Conservation (phyloP, 2,797 vertebrate species). For the Gadopsis marmoratus region DNA sequence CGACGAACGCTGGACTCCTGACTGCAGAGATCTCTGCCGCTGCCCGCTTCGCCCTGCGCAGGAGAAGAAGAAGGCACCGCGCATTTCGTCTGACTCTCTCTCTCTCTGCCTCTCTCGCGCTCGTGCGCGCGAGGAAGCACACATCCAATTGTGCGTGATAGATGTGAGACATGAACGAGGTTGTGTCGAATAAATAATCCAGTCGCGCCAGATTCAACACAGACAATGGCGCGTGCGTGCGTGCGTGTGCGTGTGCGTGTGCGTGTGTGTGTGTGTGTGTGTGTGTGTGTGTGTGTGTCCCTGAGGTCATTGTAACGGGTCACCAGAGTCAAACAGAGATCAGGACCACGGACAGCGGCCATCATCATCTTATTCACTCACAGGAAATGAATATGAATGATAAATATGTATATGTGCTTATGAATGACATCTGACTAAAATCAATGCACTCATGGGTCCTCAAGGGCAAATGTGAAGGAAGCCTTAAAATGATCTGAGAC, state of each 20-base stretch:
- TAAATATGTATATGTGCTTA: not conserved
- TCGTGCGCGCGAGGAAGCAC: conserved; percentile 15
- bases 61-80: conserved; percentile 71
- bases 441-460: not conserved
- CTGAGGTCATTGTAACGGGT: conserved; percentile 7
- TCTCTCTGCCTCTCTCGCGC: conserved; percentile 19
- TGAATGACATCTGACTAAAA: not conserved
- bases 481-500: not conserved
- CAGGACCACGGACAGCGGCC: conserved; percentile 55
- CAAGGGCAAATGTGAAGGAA: not conserved
- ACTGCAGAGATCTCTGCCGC: too few relatives aligned
- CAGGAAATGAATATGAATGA: not conserved
- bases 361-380: conserved; percentile 1
- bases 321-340: conserved; percentile 27
- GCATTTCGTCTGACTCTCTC: conserved; percentile 66
- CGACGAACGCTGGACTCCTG: too few relatives aligned
- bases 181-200: conserved; percentile 43
- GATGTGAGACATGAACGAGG: conserved; percentile 37
- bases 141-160: conserved; percentile 43
- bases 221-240: too few relatives aligned
- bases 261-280: not conserved
- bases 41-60: conserved; percentile 56
- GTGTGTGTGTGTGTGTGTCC: not conserved
- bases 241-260: not conserved
- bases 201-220: conserved; percentile 23